Conservation (phyloP, 2,797 vertebrate genomes). For the Melanotaenia pygmaea region DNA sequence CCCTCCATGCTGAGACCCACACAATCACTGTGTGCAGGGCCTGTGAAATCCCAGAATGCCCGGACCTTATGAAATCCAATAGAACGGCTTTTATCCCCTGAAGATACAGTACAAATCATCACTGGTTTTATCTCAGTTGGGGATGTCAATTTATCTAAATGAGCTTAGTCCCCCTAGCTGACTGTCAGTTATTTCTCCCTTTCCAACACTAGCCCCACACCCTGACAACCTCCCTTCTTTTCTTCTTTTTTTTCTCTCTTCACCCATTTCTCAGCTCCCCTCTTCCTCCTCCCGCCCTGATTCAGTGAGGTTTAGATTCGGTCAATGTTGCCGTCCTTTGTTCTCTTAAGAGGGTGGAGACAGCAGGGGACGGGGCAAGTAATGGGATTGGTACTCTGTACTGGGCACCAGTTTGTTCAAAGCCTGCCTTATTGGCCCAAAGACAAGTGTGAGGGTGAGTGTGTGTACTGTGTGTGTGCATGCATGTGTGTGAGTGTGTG, state of each 20-base stretch:
- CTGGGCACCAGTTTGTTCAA: constrained; percentile 93
- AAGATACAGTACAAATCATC: constrained; percentile 97
- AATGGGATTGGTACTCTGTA: constrained; percentile 93
- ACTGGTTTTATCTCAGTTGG: constrained; percentile 96
- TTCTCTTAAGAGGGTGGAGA: constrained; percentile 62
- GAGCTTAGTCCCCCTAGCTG: constrained; percentile 90
- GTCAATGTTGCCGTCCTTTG: constrained; percentile 74
- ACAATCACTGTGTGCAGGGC: constrained; percentile 43
- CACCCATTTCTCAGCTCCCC: constrained; percentile 74
- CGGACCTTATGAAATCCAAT: constrained; percentile 82
- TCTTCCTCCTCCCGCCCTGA: constrained; percentile 75
- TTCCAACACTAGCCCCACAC: constrained; percentile 61
- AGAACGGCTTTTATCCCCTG: constrained; percentile 92
- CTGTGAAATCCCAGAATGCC: constrained; percentile 60
- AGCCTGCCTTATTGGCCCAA: constrained; percentile 79
- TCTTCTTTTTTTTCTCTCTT: constrained; percentile 65
- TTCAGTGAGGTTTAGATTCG: constrained; percentile 69
- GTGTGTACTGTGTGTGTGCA: constrained; percentile 36
- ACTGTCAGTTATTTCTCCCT: constrained; percentile 85
- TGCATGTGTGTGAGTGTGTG: constrained; percentile 34
- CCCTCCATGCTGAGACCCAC: constrained; percentile 53
- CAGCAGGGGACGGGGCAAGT: constrained; percentile 83
- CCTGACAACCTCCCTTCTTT: constrained; percentile 56
- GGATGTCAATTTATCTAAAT: constrained; percentile 95
- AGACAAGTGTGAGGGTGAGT: constrained; percentile 53